A percentile compares a stretch with the other conserved stretches of the same genome.
phyloP scores from a whole-genome alignment of 2,888 invertebrate species.

The Xanthostigma xanthostigma region DNA sequence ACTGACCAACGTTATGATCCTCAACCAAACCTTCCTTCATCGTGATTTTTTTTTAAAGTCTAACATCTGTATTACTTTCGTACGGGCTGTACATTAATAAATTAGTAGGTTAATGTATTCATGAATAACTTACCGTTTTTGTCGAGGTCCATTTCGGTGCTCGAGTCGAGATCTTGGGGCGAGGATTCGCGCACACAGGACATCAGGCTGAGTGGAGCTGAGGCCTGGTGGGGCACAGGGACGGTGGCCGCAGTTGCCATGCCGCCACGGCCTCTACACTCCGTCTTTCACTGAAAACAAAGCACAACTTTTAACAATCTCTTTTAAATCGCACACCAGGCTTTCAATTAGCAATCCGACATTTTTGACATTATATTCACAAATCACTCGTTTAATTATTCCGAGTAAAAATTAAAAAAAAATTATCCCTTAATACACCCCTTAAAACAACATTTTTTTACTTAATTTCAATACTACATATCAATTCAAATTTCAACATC shows the following conservation, averaged over 20 bases:
- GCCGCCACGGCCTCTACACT: background rate
- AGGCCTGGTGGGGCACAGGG: slow-evolving; percentile 12
- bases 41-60: too few relatives aligned
- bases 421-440: too few relatives aligned
- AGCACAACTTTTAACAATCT: background rate
- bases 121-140: slow-evolving; percentile 26
- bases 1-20: too few relatives aligned
- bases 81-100: background rate
- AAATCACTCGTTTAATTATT: too few relatives aligned
- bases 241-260: slow-evolving; percentile 8
- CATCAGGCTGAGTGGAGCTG: slow-evolving; percentile 39
- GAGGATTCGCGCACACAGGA: slow-evolving; percentile 45
- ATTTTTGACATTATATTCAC: background rate
- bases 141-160: slow-evolving; percentile 29
- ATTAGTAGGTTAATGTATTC: background rate
- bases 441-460: too few relatives aligned
- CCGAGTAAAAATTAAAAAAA: too few relatives aligned
- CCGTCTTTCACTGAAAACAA: background rate
- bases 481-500: too few relatives aligned
- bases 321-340: background rate
- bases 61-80: too few relatives aligned
- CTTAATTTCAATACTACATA: too few relatives aligned
- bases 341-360: background rate
- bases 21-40: too few relatives aligned
- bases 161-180: slow-evolving; percentile 38